Base-by-base conservation (phyloP, 2,113 vertebrate genomes). In the Pipra filicauda region DNA sequence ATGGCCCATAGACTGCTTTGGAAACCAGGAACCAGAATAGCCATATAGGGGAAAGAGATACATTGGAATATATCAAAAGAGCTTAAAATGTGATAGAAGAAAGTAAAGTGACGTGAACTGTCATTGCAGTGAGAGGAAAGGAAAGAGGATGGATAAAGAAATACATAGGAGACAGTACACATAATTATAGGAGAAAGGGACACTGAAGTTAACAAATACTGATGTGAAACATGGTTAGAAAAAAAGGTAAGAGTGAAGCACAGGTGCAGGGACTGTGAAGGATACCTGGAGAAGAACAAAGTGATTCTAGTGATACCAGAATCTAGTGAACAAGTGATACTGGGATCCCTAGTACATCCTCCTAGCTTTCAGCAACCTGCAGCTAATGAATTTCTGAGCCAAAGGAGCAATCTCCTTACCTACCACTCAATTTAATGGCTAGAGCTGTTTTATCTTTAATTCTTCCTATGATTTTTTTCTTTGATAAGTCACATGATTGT, bases 401-500 rank as follows among this genome's bases (percentile, higher is more conserved):
- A 37, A 30, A 51, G 20, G 16, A 31, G 7, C 8, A 26, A n/a
- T 19, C 51, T 87, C 48, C 35, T 28, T n/a, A 33, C 14, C 64
- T 30, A 0, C 59, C 3, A 1, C 3, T 51, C 57, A 9, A 19
- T n/a, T 20, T 6, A 9, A 43, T 22, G 13, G 7, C 51, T 62
- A 18, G 2, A 37, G 39, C 44, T 72, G 39, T 37, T 84, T 48
- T 7, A 43, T 23, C 49, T 71, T 77, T 46, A 3, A 43, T 33
- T 16, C 58, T 66, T 61, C 62, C 80, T 30, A 28, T 3, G 20
- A 8, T 28, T 43, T 58, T 8, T 9, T 8, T 8, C 7, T 73
- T 86, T 30, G 23, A 1, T n/a, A 16, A 26, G 3, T 20, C 33
- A 30, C 17, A 2, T 0, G 14, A 43, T 12, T 21, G 57, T 26